A percentile compares a stretch with the other conserved stretches of the same genome.
phyloP scores from a whole-genome alignment of 2,888 invertebrate genomes.

The Luperina nickerlii region DNA sequence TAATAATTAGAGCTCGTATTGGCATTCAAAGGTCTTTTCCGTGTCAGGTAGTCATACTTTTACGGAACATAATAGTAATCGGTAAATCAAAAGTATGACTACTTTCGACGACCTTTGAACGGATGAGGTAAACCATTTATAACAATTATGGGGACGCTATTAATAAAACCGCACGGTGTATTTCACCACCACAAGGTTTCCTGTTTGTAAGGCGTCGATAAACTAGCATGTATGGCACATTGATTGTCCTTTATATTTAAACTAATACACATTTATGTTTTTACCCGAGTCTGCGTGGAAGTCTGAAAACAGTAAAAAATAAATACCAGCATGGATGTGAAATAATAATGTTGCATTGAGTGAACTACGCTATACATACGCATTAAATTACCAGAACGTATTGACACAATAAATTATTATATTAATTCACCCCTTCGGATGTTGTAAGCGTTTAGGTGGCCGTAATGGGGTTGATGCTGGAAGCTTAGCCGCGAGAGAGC shows the following conservation, averaged over 20 bases:
- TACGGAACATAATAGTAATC: background rate
- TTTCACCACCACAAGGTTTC: conserved; percentile 13
- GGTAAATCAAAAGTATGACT: background rate
- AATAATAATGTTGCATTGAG: background rate
- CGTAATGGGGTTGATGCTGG: background rate
- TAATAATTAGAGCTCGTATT: background rate
- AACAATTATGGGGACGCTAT: conserved; percentile 7
- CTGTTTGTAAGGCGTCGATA: background rate
- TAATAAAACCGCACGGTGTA: conserved; percentile 10
- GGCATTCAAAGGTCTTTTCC: no score
- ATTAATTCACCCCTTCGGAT: background rate
- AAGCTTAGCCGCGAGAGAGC: background rate
- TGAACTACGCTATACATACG: background rate
- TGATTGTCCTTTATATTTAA: background rate
- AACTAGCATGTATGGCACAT: background rate
- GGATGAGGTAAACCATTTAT: background rate
- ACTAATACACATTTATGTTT: conserved; percentile 5
- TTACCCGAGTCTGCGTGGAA: background rate
- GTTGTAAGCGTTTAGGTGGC: background rate
- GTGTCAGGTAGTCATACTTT: background rate
- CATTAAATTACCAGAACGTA: background rate
- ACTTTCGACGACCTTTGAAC: background rate
- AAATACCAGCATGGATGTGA: background rate
- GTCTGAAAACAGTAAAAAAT: background rate
- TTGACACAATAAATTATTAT: background rate